Evolutionary conservation across 2,797 vertebrate species (phyloP).

Genomic region (Thalassophryne amazonica): DNA sequence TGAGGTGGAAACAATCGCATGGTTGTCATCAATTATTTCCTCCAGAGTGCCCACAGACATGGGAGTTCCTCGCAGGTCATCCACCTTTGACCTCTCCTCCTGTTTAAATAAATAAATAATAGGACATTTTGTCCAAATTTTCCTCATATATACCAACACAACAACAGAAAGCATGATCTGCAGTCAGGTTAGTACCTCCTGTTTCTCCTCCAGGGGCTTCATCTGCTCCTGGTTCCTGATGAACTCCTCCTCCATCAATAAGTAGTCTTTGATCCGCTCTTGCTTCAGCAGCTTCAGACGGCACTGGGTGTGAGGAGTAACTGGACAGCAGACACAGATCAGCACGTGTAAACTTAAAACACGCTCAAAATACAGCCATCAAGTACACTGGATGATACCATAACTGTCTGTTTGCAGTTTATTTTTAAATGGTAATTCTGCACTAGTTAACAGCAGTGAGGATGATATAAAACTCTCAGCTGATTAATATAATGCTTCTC

Average conservation of each 20-base stretch:
- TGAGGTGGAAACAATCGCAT: conserved; percentile 96
- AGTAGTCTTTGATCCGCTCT: conserved; percentile 95
- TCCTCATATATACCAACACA: background rate
- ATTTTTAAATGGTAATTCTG: too few relatives aligned
- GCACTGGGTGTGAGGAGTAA: conserved; percentile 98
- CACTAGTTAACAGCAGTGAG: too few relatives aligned
- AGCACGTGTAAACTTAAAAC: background rate
- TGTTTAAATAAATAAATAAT: conserved; percentile 41
- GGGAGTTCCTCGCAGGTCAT: conserved; percentile 95
- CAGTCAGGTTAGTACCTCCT: conserved; percentile 81
- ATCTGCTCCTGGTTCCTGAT: conserved; percentile 99
- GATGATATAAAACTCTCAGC: too few relatives aligned
- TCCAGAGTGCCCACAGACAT: conserved; percentile 98
- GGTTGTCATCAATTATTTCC: conserved; percentile 99
- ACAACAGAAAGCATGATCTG: background rate
- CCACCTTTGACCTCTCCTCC: conserved; percentile 98
- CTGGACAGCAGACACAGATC: conserved; percentile 59
- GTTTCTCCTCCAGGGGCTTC: conserved; percentile 98
- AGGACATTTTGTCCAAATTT: background rate
- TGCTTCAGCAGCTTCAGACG: conserved; percentile 89
- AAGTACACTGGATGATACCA: too few relatives aligned
- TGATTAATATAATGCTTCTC: too few relatives aligned
- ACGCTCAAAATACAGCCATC: too few relatives aligned
- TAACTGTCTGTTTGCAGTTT: too few relatives aligned
- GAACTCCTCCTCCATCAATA: conserved; percentile 98